Percentiles rank a stretch among this genome's conserved stretches.
Conservation (phyloP, 2,888 invertebrate species). For the Eristalis arbustorum region DNA sequence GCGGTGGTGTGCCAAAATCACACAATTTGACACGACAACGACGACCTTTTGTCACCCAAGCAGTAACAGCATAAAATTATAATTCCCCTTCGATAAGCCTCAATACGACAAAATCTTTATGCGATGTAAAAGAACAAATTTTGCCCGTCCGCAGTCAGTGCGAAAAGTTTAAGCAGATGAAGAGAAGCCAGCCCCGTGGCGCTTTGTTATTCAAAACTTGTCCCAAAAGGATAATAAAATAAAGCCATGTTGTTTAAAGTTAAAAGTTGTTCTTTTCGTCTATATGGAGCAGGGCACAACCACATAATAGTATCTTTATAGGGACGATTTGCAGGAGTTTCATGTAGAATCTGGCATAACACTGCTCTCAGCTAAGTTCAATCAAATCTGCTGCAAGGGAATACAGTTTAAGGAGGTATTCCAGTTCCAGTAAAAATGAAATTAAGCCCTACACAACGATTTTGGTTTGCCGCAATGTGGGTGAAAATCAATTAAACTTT, state of each 20-base stretch:
- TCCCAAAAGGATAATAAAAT: constrained; percentile 64
- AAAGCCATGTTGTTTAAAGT: constrained; percentile 66
- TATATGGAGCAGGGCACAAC: constrained; percentile 6
- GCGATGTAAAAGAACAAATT: constrained; percentile 38
- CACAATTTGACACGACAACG: constrained; percentile 41
- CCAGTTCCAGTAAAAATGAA: constrained; percentile 10
- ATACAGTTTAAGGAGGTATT: not conserved
- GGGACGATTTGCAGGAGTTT: constrained; percentile 11
- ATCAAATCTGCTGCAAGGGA: not conserved
- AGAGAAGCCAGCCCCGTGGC: constrained; percentile 10
- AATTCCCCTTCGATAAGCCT: constrained; percentile 65
- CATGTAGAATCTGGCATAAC: constrained; percentile 4
- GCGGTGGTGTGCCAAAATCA: constrained; percentile 1
- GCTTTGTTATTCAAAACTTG: constrained; percentile 66
- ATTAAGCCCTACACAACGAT: constrained; percentile 6
- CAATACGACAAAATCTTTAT: constrained; percentile 54
- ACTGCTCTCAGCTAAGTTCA: not conserved
- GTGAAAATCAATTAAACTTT: constrained; percentile 65
- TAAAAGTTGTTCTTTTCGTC: constrained; percentile 42
- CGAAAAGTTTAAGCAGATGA: constrained; percentile 30
- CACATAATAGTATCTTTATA: constrained; percentile 30
- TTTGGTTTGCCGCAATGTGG: constrained; percentile 14
- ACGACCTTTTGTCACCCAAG: constrained; percentile 59
- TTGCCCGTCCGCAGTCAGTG: constrained; percentile 2
- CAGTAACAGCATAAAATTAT: constrained; percentile 60